These are phyloP conservation scores for Melanotaenia duboulayi DNA, from an alignment of 2,113 vertebrate genomes.

Conservation along the genomic window DNA sequence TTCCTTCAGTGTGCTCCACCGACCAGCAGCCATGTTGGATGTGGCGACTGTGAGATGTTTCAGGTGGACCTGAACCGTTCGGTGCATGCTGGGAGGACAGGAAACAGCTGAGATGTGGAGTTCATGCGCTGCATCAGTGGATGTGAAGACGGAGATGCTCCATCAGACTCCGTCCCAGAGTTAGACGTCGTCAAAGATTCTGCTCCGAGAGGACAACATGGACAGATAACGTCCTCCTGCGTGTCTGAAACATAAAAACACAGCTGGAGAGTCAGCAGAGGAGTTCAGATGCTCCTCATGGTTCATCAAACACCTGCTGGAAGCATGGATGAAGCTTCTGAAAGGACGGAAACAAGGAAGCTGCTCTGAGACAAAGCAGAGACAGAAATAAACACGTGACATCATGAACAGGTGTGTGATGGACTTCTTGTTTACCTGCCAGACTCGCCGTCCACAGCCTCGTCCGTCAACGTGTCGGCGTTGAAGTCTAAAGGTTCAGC, in stretches of 20 bases:
- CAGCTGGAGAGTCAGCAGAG: no score
- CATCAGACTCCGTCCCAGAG: background rate
- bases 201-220: conserved; percentile 89
- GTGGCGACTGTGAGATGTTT: background rate
- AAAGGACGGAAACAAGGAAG: no score
- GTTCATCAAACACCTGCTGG: background rate
- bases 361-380: no score
- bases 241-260: conserved; percentile 76
- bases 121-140: conserved; percentile 6
- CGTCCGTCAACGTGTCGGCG: conserved; percentile 87
- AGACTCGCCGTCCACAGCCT: conserved; percentile 85
- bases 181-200: conserved; percentile 95
- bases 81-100: conserved; percentile 33
- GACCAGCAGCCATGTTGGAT: background rate
- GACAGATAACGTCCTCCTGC: conserved; percentile 93
- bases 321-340: no score
- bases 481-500: conserved; percentile 95
- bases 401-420: background rate
- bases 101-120: conserved; percentile 1
- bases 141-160: conserved; percentile 13
- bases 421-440: conserved; percentile 83
- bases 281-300: no score
- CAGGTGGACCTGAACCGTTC: background rate
- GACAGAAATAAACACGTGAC: no score
- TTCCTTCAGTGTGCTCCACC: background rate